Base-by-base conservation (phyloP, 2,888 invertebrate species). In the Volucella inanis region DNA sequence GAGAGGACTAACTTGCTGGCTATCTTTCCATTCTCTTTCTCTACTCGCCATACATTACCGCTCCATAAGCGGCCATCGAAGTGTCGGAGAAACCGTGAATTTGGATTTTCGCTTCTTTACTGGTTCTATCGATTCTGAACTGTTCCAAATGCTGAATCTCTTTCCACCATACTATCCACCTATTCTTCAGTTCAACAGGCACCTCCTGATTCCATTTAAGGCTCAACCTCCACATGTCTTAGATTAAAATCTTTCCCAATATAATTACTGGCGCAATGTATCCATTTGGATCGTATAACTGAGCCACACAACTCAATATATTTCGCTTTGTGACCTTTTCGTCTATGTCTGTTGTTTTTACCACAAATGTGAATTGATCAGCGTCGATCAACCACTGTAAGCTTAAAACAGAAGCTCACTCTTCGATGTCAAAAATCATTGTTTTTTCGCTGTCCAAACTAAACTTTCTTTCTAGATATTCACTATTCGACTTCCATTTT, bases 231-330 rank as follows among this genome's bases (percentile, higher is more conserved):
- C 67, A 75, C 43, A 72, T 11, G n/a, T 79, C 61, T 59, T 79
- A 67, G 14, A 74, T 62, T 8, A 68, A 10, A 9, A 79, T 64
- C 43, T 74, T 80, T 11, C 67, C 67, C 11, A 31, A 3, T 14
- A 71, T 57, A 8, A 14, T 49, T 1, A 77, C 68, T 54, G 62
- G 61, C 14, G 70, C 49, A 47, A 70, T 55, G 8, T 68, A 61
- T 10, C 62, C 77, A 54, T 62, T 70, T n/a, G 67, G 67, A 45
- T 59, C 65, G 39, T 71, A 61, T 10, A 71, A 43, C 22, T 77
- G 45, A 15, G 76, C 67, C n/a, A 68, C 54, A 12, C 47, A 55
- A 14, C 70, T 77, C 11, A 70, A n/a, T 38, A 77, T 52, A 14
- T 54, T 57, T 61, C 77, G 50, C 31, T 77, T 75, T 10, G 75